Evolutionary conservation across 2,888 invertebrate species (phyloP).

Genomic region (Drosophila atripex): DNA sequence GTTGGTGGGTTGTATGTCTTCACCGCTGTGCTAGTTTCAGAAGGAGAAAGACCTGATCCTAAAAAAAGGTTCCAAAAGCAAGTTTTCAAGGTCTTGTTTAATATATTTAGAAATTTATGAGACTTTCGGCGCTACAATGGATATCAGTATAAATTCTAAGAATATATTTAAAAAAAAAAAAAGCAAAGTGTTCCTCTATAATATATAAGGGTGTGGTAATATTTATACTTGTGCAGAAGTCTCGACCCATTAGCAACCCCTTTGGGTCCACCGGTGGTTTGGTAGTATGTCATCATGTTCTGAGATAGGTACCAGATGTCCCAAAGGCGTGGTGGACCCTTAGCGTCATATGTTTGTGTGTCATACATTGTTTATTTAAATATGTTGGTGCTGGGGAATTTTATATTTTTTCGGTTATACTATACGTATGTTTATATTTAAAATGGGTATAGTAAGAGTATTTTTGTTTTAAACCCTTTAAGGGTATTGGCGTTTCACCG

Average conservation of each 20-base stretch:
- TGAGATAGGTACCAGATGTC: slow-evolving; percentile 1
- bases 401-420: not conserved
- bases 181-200: not conserved
- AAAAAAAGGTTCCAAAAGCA: not conserved
- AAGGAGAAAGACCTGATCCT: not conserved
- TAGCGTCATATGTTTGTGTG: not conserved
- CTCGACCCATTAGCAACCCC: slow-evolving; percentile 4
- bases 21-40: not conserved
- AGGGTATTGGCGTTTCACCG: not conserved
- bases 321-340: slow-evolving; percentile 8
- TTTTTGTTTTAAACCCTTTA: not conserved
- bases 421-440: not conserved
- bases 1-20: not conserved
- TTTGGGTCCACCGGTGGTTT: slow-evolving; percentile 5
- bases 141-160: not conserved
- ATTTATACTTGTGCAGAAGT: not conserved
- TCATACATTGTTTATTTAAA: not conserved
- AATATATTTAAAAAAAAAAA: not conserved
- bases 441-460: not conserved
- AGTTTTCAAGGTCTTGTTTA: too few species aligned
- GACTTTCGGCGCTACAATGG: not conserved
- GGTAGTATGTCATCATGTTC: slow-evolving; percentile 5
- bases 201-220: slow-evolving; percentile 1
- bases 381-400: not conserved
- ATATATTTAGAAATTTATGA: not conserved